These are phyloP conservation scores for Andrena minutula DNA, from an alignment of 2,888 invertebrate species.

Conservation along the genomic window DNA sequence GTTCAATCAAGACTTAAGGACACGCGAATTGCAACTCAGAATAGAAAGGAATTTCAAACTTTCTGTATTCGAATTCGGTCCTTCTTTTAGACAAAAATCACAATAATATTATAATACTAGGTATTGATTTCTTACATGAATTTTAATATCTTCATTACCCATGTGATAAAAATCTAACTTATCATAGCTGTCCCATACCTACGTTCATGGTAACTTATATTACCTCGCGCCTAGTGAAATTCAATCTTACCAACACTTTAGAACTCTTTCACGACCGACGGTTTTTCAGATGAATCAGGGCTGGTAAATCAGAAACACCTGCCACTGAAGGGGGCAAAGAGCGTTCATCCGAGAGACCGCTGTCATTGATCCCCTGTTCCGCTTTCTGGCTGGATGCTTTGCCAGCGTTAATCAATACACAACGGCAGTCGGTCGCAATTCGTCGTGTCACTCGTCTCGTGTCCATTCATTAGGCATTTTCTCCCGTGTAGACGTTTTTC, in stretches of 20 bases:
- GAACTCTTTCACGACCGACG: not conserved
- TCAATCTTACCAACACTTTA: slow-evolving; percentile 20
- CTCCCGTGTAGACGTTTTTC: slow-evolving; percentile 51
- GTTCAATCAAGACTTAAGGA: not conserved
- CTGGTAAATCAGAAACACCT: slow-evolving; percentile 26
- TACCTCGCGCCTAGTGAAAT: not conserved
- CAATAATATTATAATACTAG: too few species aligned
- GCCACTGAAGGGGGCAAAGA: not conserved
- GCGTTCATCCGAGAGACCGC: slow-evolving; percentile 28
- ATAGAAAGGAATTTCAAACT: not conserved
- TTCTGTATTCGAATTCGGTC: too few species aligned
- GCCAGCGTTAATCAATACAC: slow-evolving; percentile 48
- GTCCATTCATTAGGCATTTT: slow-evolving; percentile 43
- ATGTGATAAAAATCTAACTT: too few species aligned
- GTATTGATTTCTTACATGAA: too few species aligned
- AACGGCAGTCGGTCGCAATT: slow-evolving; percentile 44
- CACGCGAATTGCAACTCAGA: not conserved
- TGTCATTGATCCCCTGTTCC: slow-evolving; percentile 43
- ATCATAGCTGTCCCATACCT: not conserved
- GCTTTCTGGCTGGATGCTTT: slow-evolving; percentile 50
- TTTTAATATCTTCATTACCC: too few species aligned
- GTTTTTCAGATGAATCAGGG: slow-evolving; percentile 33
- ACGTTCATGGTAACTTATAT: not conserved
- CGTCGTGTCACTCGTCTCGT: slow-evolving; percentile 8
- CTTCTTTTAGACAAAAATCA: too few species aligned